Conservation (phyloP, 2,113 vertebrate species). For the Miniopterus natalensis region DNA sequence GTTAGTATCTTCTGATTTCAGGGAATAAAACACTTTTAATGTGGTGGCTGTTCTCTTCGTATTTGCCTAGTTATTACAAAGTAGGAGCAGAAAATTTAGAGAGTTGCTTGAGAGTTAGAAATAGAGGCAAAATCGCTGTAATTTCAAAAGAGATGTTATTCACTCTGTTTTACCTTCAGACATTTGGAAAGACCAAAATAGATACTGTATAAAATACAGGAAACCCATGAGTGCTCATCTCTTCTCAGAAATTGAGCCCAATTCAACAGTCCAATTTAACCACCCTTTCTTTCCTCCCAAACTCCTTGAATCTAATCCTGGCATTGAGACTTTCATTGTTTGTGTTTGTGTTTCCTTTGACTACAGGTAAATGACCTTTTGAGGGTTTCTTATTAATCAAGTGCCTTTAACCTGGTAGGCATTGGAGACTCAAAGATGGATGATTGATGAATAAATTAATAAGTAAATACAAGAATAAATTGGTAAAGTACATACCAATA, state of each 20-base stretch:
- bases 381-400: not conserved
- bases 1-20: slow-evolving; percentile 45
- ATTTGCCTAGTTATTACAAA: not conserved
- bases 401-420: not conserved
- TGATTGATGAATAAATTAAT: not conserved
- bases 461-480: not conserved
- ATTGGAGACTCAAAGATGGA: not conserved
- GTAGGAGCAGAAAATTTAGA: not conserved
- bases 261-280: not conserved
- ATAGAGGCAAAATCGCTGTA: not conserved
- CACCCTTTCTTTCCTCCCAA: not conserved
- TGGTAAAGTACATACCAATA: not conserved
- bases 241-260: not conserved
- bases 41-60: not conserved
- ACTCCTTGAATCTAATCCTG: too few species aligned
- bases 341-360: not conserved
- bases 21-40: not conserved
- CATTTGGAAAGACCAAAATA: not conserved
- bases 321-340: not conserved
- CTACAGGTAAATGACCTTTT: not conserved
- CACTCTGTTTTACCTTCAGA: not conserved
- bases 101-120: not conserved
- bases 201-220: not conserved
- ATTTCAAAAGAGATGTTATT: not conserved
- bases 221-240: not conserved